These are phyloP conservation scores for Parapristionchus giblindavisi DNA, from an alignment of 2,888 invertebrate genomes.

Conservation along the genomic window DNA sequence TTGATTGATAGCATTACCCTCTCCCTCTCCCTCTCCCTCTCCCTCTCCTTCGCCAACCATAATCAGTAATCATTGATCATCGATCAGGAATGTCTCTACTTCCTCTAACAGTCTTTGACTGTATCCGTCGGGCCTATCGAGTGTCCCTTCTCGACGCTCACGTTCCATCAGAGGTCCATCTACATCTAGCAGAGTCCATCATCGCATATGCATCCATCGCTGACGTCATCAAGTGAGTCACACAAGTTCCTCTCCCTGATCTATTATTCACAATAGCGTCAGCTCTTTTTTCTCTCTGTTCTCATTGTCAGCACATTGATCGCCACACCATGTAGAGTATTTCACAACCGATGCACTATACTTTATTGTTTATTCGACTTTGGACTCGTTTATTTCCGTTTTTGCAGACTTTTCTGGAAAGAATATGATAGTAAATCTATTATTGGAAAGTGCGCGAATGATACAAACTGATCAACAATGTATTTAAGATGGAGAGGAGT, in stretches of 20 bases:
- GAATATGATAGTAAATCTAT: too few species aligned
- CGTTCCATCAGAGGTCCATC: not conserved
- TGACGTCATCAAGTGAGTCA: conserved; percentile 21
- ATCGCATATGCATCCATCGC: conserved; percentile 11
- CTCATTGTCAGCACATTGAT: too few species aligned
- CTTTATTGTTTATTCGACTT: too few species aligned
- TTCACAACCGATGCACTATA: too few species aligned
- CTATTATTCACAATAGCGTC: too few species aligned
- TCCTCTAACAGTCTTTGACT: conserved; percentile 37
- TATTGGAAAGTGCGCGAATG: too few species aligned
- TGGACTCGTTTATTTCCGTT: too few species aligned
- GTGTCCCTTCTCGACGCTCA: conserved; percentile 11
- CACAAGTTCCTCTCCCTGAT: not conserved
- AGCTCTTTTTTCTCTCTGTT: too few species aligned
- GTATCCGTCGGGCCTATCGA: conserved; percentile 26
- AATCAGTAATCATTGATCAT: not conserved
- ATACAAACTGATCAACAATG: too few species aligned
- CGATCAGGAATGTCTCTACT: conserved; percentile 22
- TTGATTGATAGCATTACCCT: not conserved
- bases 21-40: conserved; percentile 4
- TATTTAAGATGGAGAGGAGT: conserved; percentile 55
- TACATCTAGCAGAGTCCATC: conserved; percentile 16
- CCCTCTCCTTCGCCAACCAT: not conserved
- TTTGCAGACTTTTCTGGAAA: too few species aligned
- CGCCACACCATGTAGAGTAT: too few species aligned